Conservation (phyloP, 1,140 invertebrate genomes). For the Drosophila oshimai region DNA sequence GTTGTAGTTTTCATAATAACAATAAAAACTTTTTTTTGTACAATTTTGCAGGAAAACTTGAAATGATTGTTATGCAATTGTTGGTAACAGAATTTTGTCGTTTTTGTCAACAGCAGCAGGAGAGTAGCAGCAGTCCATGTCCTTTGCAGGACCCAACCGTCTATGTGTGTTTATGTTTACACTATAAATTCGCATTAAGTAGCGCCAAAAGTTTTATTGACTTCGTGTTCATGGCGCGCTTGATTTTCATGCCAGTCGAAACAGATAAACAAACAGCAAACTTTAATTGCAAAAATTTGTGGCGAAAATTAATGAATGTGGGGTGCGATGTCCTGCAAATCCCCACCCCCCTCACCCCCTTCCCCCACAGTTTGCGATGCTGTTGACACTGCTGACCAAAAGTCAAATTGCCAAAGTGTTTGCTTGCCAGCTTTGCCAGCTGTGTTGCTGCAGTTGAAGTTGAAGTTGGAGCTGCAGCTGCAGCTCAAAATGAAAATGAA, state of each 20-base stretch:
- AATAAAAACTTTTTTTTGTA: constrained; percentile 80
- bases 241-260: constrained; percentile 68
- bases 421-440: constrained; percentile 54
- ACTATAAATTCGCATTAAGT: constrained; percentile 81
- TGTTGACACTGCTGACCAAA: constrained; percentile 76
- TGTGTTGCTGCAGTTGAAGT: constrained; percentile 16
- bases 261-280: constrained; percentile 79
- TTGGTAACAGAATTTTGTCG: constrained; percentile 81
- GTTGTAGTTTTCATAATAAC: constrained; percentile 79
- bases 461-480: constrained; percentile 34
- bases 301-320: constrained; percentile 75
- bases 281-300: constrained; percentile 81
- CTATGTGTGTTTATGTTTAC: constrained; percentile 69
- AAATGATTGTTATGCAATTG: constrained; percentile 82
- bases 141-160: constrained; percentile 16
- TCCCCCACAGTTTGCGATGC: constrained; percentile 14
- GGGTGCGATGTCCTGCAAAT: neutral
- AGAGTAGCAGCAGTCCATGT: constrained; percentile 22
- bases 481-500: no score
- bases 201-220: constrained; percentile 80
- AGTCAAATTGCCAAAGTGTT: constrained; percentile 80
- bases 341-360: neutral
- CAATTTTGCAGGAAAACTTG: constrained; percentile 80
- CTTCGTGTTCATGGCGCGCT: constrained; percentile 70
- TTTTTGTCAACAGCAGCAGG: constrained; percentile 57